Conservation (phyloP, 2,888 invertebrate genomes). For the Ichneumoninae sp. region DNA sequence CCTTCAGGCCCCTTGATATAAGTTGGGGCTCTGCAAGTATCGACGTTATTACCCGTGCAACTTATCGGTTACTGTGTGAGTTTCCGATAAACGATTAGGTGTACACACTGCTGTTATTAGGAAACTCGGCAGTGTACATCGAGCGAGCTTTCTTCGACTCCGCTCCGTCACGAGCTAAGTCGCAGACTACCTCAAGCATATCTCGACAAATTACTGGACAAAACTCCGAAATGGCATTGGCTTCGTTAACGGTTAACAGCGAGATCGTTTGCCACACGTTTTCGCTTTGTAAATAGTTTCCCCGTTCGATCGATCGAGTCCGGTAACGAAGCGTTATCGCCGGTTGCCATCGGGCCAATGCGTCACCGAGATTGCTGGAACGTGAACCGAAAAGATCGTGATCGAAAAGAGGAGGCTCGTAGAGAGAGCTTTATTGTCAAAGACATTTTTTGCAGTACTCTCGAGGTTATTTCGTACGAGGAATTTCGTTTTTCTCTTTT, state of each 20-base stretch:
- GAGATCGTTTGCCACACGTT: slow-evolving; percentile 5
- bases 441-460: background rate
- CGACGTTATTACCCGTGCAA: background rate
- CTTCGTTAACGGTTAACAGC: background rate
- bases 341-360: background rate
- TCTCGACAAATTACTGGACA: background rate
- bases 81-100: slow-evolving; percentile 13
- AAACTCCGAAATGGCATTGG: background rate
- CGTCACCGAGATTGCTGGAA: background rate
- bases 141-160: slow-evolving; percentile 3
- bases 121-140: background rate
- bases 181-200: background rate
- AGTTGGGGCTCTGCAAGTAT: background rate
- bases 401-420: background rate
- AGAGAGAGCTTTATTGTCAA: background rate
- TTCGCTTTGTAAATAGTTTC: background rate
- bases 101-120: background rate
- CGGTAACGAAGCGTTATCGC: slow-evolving; percentile 4
- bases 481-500: background rate
- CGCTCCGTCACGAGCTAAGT: background rate
- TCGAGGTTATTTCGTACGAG: background rate
- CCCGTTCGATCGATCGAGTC: background rate
- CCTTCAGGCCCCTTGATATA: slow-evolving; percentile 14
- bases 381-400: background rate
- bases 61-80: background rate